Conservation (phyloP, 1,140 invertebrate genomes). For the Yoshiicerus persimilis region DNA sequence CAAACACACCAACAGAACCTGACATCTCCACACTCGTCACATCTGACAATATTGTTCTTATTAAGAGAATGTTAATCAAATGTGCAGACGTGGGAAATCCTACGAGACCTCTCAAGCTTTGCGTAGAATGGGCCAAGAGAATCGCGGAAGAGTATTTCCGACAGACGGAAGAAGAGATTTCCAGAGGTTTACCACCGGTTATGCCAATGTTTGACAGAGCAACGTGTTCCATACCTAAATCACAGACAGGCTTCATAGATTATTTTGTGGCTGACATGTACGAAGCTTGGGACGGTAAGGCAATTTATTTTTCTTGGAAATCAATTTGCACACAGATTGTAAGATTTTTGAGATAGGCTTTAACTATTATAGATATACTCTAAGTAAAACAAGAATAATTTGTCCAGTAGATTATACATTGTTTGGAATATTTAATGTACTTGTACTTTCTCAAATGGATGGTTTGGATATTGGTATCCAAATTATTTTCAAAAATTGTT, state of each 20-base stretch:
- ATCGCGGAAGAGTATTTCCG: slow-evolving; percentile 86
- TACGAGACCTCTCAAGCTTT: slow-evolving; percentile 72
- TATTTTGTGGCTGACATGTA: slow-evolving; percentile 97
- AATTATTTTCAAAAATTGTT: too few species aligned
- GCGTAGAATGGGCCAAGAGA: slow-evolving; percentile 87
- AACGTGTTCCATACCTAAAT: slow-evolving; percentile 92
- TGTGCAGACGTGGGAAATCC: slow-evolving; percentile 96
- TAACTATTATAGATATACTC: too few species aligned
- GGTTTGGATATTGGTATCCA: too few species aligned
- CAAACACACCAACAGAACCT: slow-evolving; percentile 44
- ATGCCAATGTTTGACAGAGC: slow-evolving; percentile 95
- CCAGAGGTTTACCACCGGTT: slow-evolving; percentile 77
- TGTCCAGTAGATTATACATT: too few species aligned
- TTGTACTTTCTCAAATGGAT: too few species aligned
- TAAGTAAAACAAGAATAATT: too few species aligned
- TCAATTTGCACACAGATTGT: too few species aligned
- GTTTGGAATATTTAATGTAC: too few species aligned
- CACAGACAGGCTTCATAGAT: slow-evolving; percentile 94
- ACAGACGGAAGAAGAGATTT: slow-evolving; percentile 91
- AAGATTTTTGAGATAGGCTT: too few species aligned
- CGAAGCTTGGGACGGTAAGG: slow-evolving; percentile 90
- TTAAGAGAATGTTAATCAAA: slow-evolving; percentile 95
- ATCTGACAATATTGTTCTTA: slow-evolving; percentile 77
- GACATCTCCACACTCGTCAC: slow-evolving; percentile 51
- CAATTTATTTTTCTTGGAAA: too few species aligned